These are phyloP conservation scores for Halictus quadricinctus DNA, from an alignment of 2,888 invertebrate species.

Conservation along the genomic window DNA sequence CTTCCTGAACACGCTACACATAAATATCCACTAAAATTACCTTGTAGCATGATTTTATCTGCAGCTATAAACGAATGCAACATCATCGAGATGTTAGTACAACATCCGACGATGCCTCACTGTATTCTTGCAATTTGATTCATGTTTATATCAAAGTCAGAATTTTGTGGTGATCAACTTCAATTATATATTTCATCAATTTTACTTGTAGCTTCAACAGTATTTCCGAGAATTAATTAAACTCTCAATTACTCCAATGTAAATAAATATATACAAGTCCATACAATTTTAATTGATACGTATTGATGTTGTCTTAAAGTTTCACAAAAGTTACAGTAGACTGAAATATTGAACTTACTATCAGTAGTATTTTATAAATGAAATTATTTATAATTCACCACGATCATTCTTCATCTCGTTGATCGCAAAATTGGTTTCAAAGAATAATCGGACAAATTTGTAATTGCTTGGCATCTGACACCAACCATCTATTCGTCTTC, in stretches of 20 bases:
- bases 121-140: neutral
- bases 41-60: neutral
- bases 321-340: neutral
- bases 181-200: neutral
- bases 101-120: neutral
- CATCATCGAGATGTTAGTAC: neutral
- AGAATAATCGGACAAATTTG: neutral
- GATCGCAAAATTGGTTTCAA: neutral
- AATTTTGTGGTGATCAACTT: neutral
- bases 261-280: neutral
- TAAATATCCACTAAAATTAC: conserved; percentile 2
- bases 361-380: neutral
- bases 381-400: neutral
- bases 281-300: neutral
- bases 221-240: too few relatives aligned
- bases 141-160: neutral
- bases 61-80: neutral
- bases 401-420: neutral
- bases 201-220: too few relatives aligned
- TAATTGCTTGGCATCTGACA: neutral
- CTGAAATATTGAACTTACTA: neutral
- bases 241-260: neutral
- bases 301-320: neutral
- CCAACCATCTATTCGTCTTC: neutral
- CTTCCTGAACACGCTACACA: neutral